Base-by-base conservation (phyloP, 2,113 vertebrate genomes). In the Eira barbara region DNA sequence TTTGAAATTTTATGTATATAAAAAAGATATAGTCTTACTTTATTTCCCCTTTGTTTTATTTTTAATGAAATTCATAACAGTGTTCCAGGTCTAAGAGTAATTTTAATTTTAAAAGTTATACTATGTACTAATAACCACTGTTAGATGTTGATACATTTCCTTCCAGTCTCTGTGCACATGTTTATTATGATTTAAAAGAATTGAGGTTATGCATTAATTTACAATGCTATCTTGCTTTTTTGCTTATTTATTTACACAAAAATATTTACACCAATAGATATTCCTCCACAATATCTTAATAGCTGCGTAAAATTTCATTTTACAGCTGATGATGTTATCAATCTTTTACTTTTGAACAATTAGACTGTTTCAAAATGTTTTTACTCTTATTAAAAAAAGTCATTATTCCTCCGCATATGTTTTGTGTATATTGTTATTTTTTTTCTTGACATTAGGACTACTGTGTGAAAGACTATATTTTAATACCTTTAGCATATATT, bases 201-300 rank as follows among this genome's bases (percentile, higher is more conserved):
- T 2, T 91, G 11, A 81, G 14, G 25, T 31, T 31, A 96, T 65
- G n/a, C 6, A 55, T 84, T 76, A 59, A 59, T 65, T 81, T 89
- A 82, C 0, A 78, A 49, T 61, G 81, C 4, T 89, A 45, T 83
- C 23, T 61, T 96, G 61, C 25, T 92, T 65, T 78, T 78, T 96
- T 93, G 21, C 18, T 95, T 34, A 91, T 96, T 59, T n/a, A n/a
- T n/a, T n/a, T n/a, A n/a, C n/a, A n/a, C 13, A 91, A 69, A 92
- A 86, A 34, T 34, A 52, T 74, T 94, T 55, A 45, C 82, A 4
- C 10, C 23, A n/a, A 45, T 81, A 67, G 71, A 12, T 92, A 86
- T 69, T 86, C 4, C 8, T 87, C 13, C 13, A 67, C 7, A 74
- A 47, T 83, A 94, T 47, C 88, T 91, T 67, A 96, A 87, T 49